Conservation (phyloP, 2,797 vertebrate species). For the Euphonia xanthogaster region DNA sequence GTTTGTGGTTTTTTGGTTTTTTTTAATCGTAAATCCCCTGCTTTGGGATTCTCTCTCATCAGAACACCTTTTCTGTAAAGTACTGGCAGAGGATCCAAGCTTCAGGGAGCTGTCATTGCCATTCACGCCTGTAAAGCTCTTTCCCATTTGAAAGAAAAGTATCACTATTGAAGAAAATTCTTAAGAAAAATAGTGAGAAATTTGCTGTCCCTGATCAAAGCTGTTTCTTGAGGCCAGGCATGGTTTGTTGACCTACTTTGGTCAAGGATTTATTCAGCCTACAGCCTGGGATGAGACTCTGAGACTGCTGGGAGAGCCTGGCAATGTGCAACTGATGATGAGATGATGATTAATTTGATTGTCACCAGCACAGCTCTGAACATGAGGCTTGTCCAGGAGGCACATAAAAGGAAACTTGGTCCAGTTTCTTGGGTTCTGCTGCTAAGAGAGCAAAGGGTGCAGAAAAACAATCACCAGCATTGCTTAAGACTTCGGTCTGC, state of each 20-base stretch:
- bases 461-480: neutral
- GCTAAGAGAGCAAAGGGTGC: neutral
- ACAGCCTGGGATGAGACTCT: neutral
- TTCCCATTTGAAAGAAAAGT: neutral
- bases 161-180: neutral
- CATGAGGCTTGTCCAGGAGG: neutral
- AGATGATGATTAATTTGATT: slow-evolving; percentile 27
- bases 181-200: neutral
- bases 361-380: neutral
- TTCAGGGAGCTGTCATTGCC: neutral
- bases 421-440: neutral
- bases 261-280: slow-evolving; percentile 10
- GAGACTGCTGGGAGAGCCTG: neutral
- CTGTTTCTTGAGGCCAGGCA: neutral
- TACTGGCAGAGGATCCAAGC: neutral
- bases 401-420: slow-evolving; percentile 19
- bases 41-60: neutral
- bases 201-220: neutral
- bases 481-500: neutral
- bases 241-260: slow-evolving; percentile 13
- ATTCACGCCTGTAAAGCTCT: neutral
- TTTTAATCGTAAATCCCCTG: neutral
- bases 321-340: neutral
- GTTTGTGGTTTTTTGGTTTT: fast-evolving
- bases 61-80: neutral